A percentile compares a stretch with the other conserved stretches of the same genome.
phyloP scores from a whole-genome alignment of 2,888 invertebrate genomes.

The Tillus elongatus region DNA sequence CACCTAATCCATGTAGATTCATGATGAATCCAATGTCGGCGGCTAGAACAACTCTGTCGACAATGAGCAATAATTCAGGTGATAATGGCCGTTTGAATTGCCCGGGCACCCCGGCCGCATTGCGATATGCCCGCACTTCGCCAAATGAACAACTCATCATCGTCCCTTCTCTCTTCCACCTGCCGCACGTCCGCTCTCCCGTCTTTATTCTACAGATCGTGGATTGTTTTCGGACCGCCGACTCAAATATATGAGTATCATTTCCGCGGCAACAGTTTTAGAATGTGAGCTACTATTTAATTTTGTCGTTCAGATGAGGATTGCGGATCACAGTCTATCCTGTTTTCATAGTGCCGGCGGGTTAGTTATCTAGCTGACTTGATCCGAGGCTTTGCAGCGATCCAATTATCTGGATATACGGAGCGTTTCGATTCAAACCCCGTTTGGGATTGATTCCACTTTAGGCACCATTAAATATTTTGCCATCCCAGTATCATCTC shows the following conservation, averaged over 20 bases:
- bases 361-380: slow-evolving; percentile 41
- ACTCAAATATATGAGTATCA: slow-evolving; percentile 35
- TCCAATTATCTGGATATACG: slow-evolving; percentile 43
- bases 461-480: slow-evolving; percentile 32
- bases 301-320: slow-evolving; percentile 13
- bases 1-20: slow-evolving; percentile 38
- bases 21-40: slow-evolving; percentile 30
- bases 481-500: slow-evolving; percentile 21
- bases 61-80: slow-evolving; percentile 42
- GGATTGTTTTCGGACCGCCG: slow-evolving; percentile 39
- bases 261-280: slow-evolving; percentile 30
- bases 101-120: slow-evolving; percentile 35
- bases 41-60: slow-evolving; percentile 40
- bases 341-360: slow-evolving; percentile 33
- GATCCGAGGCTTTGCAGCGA: slow-evolving; percentile 41
- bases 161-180: slow-evolving; percentile 30
- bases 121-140: slow-evolving; percentile 41
- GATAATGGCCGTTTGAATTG: slow-evolving; percentile 42
- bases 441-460: slow-evolving; percentile 37
- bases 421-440: slow-evolving; percentile 40
- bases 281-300: too few species aligned
- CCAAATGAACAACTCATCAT: slow-evolving; percentile 41
- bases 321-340: slow-evolving; percentile 31
- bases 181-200: slow-evolving; percentile 20
- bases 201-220: slow-evolving; percentile 31